These are phyloP conservation scores for Contarinia nasturtii DNA, from an alignment of 1,140 invertebrate genomes.

Conservation along the genomic window DNA sequence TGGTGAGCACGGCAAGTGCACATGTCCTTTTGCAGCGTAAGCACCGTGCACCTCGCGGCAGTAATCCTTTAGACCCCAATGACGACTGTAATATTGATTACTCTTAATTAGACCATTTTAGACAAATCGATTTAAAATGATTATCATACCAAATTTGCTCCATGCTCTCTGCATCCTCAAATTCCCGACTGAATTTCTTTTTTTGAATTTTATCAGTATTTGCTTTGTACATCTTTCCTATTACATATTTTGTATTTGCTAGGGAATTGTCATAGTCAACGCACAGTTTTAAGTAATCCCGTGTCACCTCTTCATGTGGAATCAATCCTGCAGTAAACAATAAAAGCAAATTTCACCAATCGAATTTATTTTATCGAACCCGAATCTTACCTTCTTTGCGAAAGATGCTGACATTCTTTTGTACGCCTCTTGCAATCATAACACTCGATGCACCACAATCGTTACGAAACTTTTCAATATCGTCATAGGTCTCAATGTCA, in stretches of 20 bases:
- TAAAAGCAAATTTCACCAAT: no score
- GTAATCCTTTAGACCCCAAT: conserved; percentile 65
- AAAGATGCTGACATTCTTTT: conserved; percentile 93
- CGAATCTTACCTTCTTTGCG: conserved; percentile 33
- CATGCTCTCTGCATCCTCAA: conserved; percentile 64
- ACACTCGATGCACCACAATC: conserved; percentile 69
- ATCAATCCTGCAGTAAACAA: conserved; percentile 22
- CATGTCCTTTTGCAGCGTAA: conserved; percentile 38
- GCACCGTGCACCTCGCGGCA: conserved; percentile 45
- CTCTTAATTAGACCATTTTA: neutral
- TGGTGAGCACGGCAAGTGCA: neutral
- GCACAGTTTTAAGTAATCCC: conserved; percentile 52
- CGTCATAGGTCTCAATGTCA: conserved; percentile 54
- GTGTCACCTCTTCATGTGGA: conserved; percentile 66
- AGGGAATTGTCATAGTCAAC: conserved; percentile 77
- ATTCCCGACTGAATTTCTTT: conserved; percentile 54
- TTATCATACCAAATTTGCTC: conserved; percentile 68
- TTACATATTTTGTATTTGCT: conserved; percentile 83
- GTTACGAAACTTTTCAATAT: conserved; percentile 64
- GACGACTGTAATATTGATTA: conserved; percentile 36
- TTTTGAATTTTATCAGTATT: conserved; percentile 42
- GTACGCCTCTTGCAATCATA: conserved; percentile 85
- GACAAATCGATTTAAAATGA: conserved; percentile 1
- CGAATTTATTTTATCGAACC: no score
- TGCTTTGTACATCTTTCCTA: conserved; percentile 83